A percentile compares a stretch with the other conserved stretches of the same genome.
These are phyloP conservation scores for Pantherophis vulpinus DNA, from an alignment of 2,797 vertebrate species.

Conservation along the genomic window DNA sequence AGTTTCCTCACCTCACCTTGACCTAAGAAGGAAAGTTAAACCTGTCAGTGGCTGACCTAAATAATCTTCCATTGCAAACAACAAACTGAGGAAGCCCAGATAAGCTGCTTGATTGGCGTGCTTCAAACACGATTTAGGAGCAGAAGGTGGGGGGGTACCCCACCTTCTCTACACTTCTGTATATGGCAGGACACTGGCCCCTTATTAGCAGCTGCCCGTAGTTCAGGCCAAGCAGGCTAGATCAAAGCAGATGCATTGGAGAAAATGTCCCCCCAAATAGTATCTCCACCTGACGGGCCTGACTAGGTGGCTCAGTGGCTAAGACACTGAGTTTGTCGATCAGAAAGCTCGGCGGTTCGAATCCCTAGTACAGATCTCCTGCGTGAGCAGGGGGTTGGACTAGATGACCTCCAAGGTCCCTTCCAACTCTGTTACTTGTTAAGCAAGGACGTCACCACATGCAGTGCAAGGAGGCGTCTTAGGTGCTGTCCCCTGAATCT, in stretches of 20 bases:
- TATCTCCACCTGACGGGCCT: background rate
- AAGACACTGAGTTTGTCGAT: too few species aligned
- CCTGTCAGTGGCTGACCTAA: background rate
- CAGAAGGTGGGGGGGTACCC: rapidly evolving
- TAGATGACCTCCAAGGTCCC: too few species aligned
- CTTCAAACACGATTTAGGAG: background rate
- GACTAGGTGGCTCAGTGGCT: too few species aligned
- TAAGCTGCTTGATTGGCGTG: background rate
- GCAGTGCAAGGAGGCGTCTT: background rate
- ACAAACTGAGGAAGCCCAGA: background rate
- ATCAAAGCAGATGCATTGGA: background rate
- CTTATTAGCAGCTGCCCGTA: background rate
- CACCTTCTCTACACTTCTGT: background rate
- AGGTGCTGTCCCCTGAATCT: background rate
- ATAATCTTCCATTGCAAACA: background rate
- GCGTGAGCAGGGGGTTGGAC: too few species aligned
- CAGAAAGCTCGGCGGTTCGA: too few species aligned
- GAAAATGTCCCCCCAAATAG: background rate
- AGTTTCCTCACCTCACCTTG: background rate
- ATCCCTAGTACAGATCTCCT: too few species aligned
- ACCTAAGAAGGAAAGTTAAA: background rate
- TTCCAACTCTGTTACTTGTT: too few species aligned
- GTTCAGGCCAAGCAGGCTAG: background rate
- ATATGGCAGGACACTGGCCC: too few species aligned
- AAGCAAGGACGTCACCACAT: background rate